Conservation (phyloP, 2,888 invertebrate species). For the Nemurella pictetii region DNA sequence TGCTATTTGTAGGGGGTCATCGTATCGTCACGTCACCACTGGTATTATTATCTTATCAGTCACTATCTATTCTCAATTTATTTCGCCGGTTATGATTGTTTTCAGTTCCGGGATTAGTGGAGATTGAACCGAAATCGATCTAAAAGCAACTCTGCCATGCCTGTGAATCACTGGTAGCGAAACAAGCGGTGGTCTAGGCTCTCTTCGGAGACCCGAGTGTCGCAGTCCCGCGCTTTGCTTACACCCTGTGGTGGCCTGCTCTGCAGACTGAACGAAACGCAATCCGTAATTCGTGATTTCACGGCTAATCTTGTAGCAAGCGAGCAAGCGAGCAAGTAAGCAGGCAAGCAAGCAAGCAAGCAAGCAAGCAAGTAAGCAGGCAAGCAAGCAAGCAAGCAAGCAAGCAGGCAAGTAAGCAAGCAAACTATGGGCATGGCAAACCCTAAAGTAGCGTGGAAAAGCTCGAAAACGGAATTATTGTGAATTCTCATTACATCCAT, state of each 20-base stretch:
- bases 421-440: not conserved
- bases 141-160: too few species aligned
- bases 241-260: not conserved
- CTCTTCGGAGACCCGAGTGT: not conserved
- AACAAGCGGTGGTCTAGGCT: not conserved
- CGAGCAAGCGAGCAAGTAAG: too few species aligned
- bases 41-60: too few species aligned
- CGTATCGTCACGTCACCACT: too few species aligned
- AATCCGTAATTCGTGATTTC: slow-evolving; percentile 7
- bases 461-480: not conserved
- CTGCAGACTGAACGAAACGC: not conserved
- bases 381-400: not conserved
- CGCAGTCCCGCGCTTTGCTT: too few species aligned
- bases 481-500: slow-evolving; percentile 4
- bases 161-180: too few species aligned
- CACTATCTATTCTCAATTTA: too few species aligned
- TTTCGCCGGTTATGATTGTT: too few species aligned
- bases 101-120: too few species aligned
- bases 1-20: too few species aligned
- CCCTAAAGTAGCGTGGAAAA: slow-evolving; percentile 22
- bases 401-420: not conserved
- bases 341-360: not conserved
- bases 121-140: too few species aligned
- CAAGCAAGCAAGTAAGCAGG: too few species aligned
- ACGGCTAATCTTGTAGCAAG: slow-evolving; percentile 19